A percentile compares a stretch with the other conserved stretches of the same genome.
Conservation (phyloP, 2,113 vertebrate genomes). For the Mustela nigripes region DNA sequence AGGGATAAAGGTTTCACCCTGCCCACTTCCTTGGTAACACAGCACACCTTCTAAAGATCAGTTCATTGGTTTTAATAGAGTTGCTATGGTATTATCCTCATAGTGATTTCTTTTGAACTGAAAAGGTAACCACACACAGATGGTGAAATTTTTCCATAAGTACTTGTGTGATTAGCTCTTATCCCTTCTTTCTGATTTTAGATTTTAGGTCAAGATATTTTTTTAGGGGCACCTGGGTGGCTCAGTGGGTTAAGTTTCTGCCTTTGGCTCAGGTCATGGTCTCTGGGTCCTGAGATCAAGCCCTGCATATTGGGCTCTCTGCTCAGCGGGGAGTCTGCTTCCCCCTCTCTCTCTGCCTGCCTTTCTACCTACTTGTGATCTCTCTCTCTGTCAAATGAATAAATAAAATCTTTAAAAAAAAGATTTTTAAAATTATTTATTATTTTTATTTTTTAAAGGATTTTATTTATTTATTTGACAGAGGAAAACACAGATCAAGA, state of each 20-base stretch:
- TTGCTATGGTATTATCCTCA: not conserved
- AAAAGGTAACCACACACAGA: not conserved
- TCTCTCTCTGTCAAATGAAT: too few relatives aligned
- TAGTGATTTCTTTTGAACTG: not conserved
- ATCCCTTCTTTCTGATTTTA: not conserved
- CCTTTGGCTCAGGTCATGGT: too few relatives aligned
- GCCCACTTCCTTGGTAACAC: not conserved
- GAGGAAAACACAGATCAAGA: not conserved
- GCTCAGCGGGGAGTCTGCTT: too few relatives aligned
- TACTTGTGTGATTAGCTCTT: not conserved
- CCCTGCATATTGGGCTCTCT: too few relatives aligned
- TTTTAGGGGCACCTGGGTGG: too few relatives aligned
- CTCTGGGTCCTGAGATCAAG: too few relatives aligned
- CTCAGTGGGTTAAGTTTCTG: too few relatives aligned
- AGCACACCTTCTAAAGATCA: not conserved
- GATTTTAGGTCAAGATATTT: not conserved
- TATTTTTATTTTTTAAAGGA: too few relatives aligned
- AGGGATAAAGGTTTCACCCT: not conserved
- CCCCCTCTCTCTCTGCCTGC: too few relatives aligned
- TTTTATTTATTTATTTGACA: too few relatives aligned
- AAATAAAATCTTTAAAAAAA: too few relatives aligned
- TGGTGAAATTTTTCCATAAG: not conserved
- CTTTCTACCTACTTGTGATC: too few relatives aligned
- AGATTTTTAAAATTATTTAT: not conserved
- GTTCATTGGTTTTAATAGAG: accelerated